phyloP scores from a whole-genome alignment of 2,113 vertebrate species.

The Benitochromis conjunctus region DNA sequence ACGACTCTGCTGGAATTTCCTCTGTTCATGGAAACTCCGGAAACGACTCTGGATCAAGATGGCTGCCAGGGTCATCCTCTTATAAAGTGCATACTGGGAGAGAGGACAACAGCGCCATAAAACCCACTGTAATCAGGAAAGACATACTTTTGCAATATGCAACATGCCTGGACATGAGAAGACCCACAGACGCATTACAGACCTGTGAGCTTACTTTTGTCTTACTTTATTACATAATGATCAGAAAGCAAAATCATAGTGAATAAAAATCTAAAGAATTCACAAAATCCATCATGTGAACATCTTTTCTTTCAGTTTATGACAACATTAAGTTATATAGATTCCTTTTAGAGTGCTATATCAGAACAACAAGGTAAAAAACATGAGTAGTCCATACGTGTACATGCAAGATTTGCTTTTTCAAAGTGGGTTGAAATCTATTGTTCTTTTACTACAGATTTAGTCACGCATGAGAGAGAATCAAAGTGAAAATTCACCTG shows the following conservation, averaged over 20 bases:
- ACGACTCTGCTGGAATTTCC: conserved; percentile 95
- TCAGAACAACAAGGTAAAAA: neutral
- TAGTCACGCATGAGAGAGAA: neutral
- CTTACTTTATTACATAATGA: neutral
- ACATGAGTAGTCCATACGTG: neutral
- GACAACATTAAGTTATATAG: neutral
- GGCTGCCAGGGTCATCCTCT: conserved; percentile 99
- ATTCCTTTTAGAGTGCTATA: neutral
- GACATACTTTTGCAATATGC: neutral
- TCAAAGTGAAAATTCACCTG: neutral
- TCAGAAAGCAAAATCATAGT: neutral
- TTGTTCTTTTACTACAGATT: neutral
- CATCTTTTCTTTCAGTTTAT: neutral
- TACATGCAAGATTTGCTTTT: neutral
- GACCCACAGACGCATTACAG: neutral
- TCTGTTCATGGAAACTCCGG: conserved; percentile 96
- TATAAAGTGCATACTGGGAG: conserved; percentile 99
- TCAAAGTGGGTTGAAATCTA: neutral
- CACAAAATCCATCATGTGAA: neutral
- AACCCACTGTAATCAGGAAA: neutral
- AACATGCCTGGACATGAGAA: neutral
- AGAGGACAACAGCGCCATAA: neutral
- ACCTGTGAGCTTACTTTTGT: neutral
- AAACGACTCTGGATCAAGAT: conserved; percentile 99
- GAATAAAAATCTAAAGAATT: neutral